Conservation (phyloP, 2,888 invertebrate species). For the Phasia obesa region DNA sequence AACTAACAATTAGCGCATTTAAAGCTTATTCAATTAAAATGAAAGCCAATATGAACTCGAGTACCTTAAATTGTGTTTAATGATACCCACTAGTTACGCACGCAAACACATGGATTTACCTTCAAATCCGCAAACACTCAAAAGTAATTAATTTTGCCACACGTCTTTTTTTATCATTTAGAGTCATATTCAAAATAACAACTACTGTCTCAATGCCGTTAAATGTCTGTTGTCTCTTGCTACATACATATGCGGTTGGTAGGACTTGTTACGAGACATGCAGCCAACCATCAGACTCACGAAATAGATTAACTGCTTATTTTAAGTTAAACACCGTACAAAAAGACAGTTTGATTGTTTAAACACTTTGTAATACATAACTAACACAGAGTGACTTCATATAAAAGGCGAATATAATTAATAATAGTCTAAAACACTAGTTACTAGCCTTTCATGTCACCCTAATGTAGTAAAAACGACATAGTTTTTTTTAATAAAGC, state of each 20-base stretch:
- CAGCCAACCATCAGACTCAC: constrained; percentile 2
- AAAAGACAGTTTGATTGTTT: too few species aligned
- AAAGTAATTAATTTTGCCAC: background rate
- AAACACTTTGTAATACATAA: too few species aligned
- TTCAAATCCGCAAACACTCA: background rate
- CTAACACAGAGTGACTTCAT: too few species aligned
- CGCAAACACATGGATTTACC: too few species aligned
- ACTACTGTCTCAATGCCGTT: background rate
- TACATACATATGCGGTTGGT: background rate
- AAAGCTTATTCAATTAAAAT: constrained; percentile 35
- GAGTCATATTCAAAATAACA: constrained; percentile 24
- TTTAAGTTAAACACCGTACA: background rate
- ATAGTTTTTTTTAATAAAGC: too few species aligned
- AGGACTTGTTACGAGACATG: too few species aligned
- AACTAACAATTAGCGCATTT: constrained; percentile 41
- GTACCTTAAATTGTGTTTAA: too few species aligned
- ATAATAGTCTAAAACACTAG: too few species aligned
- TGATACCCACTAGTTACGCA: too few species aligned
- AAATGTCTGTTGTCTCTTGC: constrained; percentile 1
- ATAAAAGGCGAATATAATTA: too few species aligned
- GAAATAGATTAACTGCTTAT: constrained; percentile 18
- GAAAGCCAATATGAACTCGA: background rate
- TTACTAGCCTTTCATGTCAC: too few species aligned
- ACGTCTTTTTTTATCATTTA: background rate
- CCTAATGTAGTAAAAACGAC: too few species aligned